Evolutionary conservation across 1,140 invertebrate genomes (phyloP).

Genomic region (Zaprionus kolodkinae): DNA sequence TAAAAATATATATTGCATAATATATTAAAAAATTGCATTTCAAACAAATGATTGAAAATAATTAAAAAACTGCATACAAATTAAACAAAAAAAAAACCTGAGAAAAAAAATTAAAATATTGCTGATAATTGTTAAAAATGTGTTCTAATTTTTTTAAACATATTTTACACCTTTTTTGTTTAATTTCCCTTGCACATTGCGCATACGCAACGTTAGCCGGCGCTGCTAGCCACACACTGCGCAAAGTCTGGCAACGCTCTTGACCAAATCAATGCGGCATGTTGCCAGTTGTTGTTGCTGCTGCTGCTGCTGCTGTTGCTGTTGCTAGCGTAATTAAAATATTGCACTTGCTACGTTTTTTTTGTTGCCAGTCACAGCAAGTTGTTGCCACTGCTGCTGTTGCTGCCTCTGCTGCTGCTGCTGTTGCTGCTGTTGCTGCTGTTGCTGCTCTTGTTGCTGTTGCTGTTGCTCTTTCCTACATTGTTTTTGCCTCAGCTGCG

Average conservation of each 20-base stretch:
- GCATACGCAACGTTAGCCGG: slow-evolving; percentile 48
- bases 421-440: background rate
- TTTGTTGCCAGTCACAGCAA: slow-evolving; percentile 34
- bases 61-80: no score
- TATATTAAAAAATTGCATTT: no score
- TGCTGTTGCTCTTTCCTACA: slow-evolving; percentile 29
- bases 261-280: slow-evolving; percentile 47
- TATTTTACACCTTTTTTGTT: background rate
- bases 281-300: slow-evolving; percentile 46
- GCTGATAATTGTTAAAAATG: background rate
- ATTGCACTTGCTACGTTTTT: slow-evolving; percentile 76
- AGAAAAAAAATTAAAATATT: background rate
- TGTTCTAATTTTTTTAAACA: background rate
- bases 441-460: background rate
- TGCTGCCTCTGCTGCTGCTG: slow-evolving; percentile 13
- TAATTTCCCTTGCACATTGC: slow-evolving; percentile 21
- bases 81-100: no score
- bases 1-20: background rate
- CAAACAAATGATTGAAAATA: no score
- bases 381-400: slow-evolving; percentile 41
- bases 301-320: slow-evolving; percentile 27
- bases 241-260: slow-evolving; percentile 41
- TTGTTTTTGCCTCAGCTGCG: slow-evolving; percentile 42
- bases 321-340: slow-evolving; percentile 76
- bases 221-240: background rate